Base-by-base conservation (phyloP, 2,888 invertebrate species). In the Clivina fossor region DNA sequence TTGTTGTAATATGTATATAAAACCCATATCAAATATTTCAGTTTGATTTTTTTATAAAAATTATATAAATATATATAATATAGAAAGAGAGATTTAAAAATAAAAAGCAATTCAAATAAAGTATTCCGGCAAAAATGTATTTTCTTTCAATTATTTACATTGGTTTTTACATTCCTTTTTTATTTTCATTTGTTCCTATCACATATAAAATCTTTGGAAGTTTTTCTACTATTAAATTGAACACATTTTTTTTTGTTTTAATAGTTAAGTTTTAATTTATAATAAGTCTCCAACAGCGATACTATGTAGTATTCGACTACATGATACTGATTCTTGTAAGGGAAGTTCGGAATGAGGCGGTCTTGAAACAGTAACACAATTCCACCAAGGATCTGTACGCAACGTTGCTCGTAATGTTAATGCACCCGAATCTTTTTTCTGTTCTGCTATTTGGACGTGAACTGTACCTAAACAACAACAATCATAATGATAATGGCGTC, bases 1-100 rank as follows among this genome's bases (percentile, higher is more conserved):
- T 44, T 43, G 43, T 44, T 53, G 53, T 53, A 53, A 44, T 44
- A 53, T 53, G 53, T 53, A 53, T 35, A 53, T 53, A 53, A 53
- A 38, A 38, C 16, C 16, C 28, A 13, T 26, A 41, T 22, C 7
- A 38, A 15, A 49, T 50, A 51, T 51, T 53, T 44, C 44, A 44
- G 53, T 53, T 44, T 53, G 53, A 53, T 44, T 38, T 49, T 49
- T 47, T 49, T 49, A 38, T 49, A n/a, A n/a, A n/a, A n/a, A n/a
- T n/a, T n/a, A n/a, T n/a, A n/a, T n/a, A n/a, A n/a, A n/a, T n/a
- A n/a, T n/a, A n/a, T n/a, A n/a, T n/a, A n/a, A n/a, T n/a, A 49
- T 38, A 38, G 35, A 44, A 53, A 44, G 30, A n/a, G n/a, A n/a
- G n/a, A n/a, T n/a, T n/a, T n/a, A n/a, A n/a, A n/a, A n/a, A n/a